Conservation (phyloP, 2,113 vertebrate species). For the Ovis aries region ARS-UI_Ramb_v3.0 NC_056054.1:113736501-113737000, state of each 20-base stretch:
- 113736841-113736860: background rate
- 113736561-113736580: background rate
- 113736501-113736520: background rate
- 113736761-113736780: background rate
- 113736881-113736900: background rate
- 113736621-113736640: background rate
- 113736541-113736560: background rate
- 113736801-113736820: background rate
- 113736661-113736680: background rate
- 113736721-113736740: fast-evolving
- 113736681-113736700: background rate
- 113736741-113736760: background rate
- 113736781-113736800: background rate
- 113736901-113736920: background rate
- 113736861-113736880: background rate
- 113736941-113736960: background rate
- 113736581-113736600: background rate
- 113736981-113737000: background rate
- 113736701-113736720: background rate
- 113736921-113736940: background rate
- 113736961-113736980: background rate
- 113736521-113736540: background rate
- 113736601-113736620: no score
- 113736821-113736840: background rate
- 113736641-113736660: background rate